phyloP scores from a whole-genome alignment of 2,888 invertebrate genomes.

The Drosophila anomalata region DNA sequence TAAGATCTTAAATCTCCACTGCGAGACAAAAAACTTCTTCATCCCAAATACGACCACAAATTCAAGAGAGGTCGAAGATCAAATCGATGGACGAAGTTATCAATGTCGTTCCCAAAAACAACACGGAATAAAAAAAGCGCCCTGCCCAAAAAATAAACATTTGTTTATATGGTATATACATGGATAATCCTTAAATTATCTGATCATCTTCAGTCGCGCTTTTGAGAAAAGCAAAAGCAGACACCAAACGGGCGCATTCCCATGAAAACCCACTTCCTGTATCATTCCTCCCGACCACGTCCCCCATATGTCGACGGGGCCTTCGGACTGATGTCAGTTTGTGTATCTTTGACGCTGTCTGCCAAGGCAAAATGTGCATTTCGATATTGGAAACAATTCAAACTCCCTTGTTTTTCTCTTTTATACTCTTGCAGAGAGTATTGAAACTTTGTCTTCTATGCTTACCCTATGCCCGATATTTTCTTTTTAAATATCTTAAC shows the following conservation, averaged over 20 bases:
- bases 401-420: constrained; percentile 41
- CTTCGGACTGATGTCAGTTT: constrained; percentile 67
- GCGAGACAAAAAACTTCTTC: background rate
- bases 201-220: constrained; percentile 20
- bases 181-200: background rate
- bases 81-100: background rate
- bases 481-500: too few species aligned
- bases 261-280: constrained; percentile 10
- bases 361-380: constrained; percentile 67
- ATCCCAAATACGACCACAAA: background rate
- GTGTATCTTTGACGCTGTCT: constrained; percentile 66
- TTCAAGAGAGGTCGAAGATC: background rate
- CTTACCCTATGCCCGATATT: too few species aligned
- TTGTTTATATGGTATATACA: background rate
- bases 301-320: constrained; percentile 49
- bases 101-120: background rate
- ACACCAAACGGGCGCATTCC: constrained; percentile 31
- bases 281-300: background rate
- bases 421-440: background rate
- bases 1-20: constrained; percentile 16
- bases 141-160: background rate
- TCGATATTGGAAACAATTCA: constrained; percentile 74
- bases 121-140: background rate
- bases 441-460: too few species aligned
- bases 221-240: constrained; percentile 40